phyloP scores from a whole-genome alignment of 2,888 invertebrate genomes.

The Operophtera brumata region DNA sequence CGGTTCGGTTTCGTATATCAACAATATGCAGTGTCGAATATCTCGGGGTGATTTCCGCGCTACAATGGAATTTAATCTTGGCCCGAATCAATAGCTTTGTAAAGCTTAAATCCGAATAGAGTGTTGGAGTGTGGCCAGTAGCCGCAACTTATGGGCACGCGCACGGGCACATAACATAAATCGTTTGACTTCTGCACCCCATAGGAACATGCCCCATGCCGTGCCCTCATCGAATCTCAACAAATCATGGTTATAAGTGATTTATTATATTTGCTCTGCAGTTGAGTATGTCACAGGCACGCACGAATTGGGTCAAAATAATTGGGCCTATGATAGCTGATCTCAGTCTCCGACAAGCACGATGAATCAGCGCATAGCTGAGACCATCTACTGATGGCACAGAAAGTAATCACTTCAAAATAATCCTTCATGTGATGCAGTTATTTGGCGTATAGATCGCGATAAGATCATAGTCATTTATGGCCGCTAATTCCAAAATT shows the following conservation, averaged over 20 bases:
- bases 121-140: conserved; percentile 16
- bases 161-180: conserved; percentile 54
- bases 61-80: conserved; percentile 65
- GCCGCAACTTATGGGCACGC: conserved; percentile 35
- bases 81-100: conserved; percentile 55
- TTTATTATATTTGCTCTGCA: conserved; percentile 31
- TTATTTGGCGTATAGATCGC: neutral
- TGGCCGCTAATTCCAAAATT: neutral
- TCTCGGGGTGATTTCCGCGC: conserved; percentile 51
- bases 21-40: conserved; percentile 58
- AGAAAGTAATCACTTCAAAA: neutral
- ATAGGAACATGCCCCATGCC: conserved; percentile 17
- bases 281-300: conserved; percentile 29
- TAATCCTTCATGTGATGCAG: too few species aligned
- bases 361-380: conserved; percentile 26
- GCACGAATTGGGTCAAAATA: conserved; percentile 34
- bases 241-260: conserved; percentile 35
- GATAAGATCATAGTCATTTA: neutral
- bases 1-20: conserved; percentile 53
- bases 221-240: conserved; percentile 34
- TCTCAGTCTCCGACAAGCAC: conserved; percentile 27
- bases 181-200: conserved; percentile 61
- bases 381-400: neutral
- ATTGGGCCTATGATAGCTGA: conserved; percentile 33
- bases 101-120: conserved; percentile 71